These are phyloP conservation scores for Euplexia lucipara DNA, from an alignment of 2,888 invertebrate species.

Conservation along the genomic window DNA sequence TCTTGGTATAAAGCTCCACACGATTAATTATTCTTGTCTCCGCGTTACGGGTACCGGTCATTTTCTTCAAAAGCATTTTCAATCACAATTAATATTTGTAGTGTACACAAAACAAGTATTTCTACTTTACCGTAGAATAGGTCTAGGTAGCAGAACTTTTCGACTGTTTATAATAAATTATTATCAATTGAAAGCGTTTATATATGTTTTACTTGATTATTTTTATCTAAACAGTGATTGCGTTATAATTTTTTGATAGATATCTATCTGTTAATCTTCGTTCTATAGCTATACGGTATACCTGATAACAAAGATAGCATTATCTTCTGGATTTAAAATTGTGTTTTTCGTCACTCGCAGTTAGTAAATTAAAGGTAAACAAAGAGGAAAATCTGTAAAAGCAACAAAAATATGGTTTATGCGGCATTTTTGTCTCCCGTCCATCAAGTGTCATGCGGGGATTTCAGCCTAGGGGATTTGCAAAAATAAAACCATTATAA, in stretches of 20 bases:
- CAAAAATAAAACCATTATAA: constrained; percentile 21
- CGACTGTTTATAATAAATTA: constrained; percentile 19
- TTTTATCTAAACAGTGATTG: constrained; percentile 45
- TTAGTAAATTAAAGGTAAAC: constrained; percentile 25
- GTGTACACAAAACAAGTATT: constrained; percentile 11
- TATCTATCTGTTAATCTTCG: constrained; percentile 32
- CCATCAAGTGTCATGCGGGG: constrained; percentile 59
- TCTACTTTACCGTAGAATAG: constrained; percentile 7
- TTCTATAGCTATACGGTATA: constrained; percentile 1
- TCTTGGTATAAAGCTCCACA: constrained; percentile 64
- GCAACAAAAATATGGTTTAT: constrained; percentile 32
- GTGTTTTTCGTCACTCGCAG: constrained; percentile 1
- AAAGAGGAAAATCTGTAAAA: constrained; percentile 6
- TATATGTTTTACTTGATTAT: constrained; percentile 40
- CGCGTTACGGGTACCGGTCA: constrained; percentile 59
- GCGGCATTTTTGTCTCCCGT: constrained; percentile 46
- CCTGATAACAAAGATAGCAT: constrained; percentile 18
- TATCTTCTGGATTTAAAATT: constrained; percentile 5
- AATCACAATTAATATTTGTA: constrained; percentile 30
- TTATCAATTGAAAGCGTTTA: constrained; percentile 33
- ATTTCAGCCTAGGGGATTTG: constrained; percentile 45
- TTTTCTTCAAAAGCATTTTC: constrained; percentile 40
- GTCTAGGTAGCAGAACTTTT: constrained; percentile 7
- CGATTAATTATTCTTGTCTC: constrained; percentile 61
- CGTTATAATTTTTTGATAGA: constrained; percentile 29